A percentile compares a stretch with the other conserved stretches of the same genome.
phyloP scores from a whole-genome alignment of 2,113 vertebrate species.

The Camelus bactrianus region DNA sequence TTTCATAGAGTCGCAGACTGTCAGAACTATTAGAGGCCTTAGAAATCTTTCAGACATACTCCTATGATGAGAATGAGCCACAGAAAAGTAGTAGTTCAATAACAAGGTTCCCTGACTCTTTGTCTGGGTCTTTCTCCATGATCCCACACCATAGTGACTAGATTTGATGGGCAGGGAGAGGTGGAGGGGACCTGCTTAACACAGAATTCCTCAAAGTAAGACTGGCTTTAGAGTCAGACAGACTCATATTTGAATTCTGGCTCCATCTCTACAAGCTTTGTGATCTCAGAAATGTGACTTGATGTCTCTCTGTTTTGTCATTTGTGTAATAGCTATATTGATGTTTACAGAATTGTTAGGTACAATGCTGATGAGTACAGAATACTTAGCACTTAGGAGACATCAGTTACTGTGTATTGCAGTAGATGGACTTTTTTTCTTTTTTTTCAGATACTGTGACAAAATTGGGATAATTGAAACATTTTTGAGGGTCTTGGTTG shows the following conservation, averaged over 20 bases:
- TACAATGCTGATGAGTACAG: not conserved
- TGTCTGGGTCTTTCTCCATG: not conserved
- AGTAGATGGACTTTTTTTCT: not conserved
- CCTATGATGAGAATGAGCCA: conserved; percentile 31
- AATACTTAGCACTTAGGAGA: not conserved
- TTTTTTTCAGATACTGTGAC: not conserved
- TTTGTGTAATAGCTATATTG: not conserved
- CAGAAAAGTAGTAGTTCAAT: conserved; percentile 34
- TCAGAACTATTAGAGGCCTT: conserved; percentile 63
- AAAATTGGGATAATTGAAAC: conserved; percentile 47
- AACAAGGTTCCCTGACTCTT: not conserved
- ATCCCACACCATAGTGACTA: not conserved
- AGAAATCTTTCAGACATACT: conserved; percentile 55
- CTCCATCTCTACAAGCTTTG: not conserved
- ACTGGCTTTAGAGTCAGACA: not conserved
- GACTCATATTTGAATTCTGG: conserved; percentile 30
- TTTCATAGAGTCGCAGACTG: conserved; percentile 26
- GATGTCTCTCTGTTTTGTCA: not conserved
- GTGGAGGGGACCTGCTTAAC: not conserved
- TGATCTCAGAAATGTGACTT: conserved; percentile 14
- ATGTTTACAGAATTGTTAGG: not conserved
- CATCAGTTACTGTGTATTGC: not conserved
- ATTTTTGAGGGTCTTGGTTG: conserved; percentile 40
- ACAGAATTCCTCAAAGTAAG: conserved; percentile 21
- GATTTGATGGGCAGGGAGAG: not conserved